These are phyloP conservation scores for Entomobrya multifasciata DNA, from an alignment of 2,888 invertebrate genomes.

Conservation along the genomic window DNA sequence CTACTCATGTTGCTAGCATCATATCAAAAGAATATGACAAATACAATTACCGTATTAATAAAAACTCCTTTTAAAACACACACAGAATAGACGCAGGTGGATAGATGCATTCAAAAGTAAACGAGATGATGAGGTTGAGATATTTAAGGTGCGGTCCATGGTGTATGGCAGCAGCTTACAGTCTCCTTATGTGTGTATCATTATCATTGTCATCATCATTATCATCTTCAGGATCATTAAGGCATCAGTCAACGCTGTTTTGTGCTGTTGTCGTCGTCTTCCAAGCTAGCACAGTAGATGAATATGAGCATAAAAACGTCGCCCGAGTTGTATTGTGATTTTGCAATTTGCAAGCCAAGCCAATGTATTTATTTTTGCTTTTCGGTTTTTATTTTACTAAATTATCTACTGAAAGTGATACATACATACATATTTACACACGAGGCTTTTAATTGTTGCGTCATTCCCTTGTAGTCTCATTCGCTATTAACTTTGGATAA, in stretches of 20 bases:
- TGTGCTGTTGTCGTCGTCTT: constrained; percentile 49
- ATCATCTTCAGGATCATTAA: constrained; percentile 63
- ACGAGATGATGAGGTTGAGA: constrained; percentile 29
- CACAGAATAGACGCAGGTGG: neutral
- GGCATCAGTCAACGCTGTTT: constrained; percentile 62
- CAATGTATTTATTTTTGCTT: neutral
- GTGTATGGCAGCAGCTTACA: neutral
- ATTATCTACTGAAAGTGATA: neutral
- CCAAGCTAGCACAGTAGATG: neutral
- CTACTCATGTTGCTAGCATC: neutral
- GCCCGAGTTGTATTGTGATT: neutral
- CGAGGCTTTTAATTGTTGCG: no score
- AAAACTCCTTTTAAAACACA: constrained; percentile 41
- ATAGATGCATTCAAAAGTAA: constrained; percentile 5
- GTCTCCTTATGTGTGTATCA: constrained; percentile 10
- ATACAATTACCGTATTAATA: constrained; percentile 64
- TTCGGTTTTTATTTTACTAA: neutral
- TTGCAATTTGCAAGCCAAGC: neutral
- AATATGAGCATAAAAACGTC: no score
- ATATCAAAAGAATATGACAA: constrained; percentile 38
- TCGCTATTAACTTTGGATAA: constrained; percentile 14
- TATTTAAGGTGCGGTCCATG: constrained; percentile 58
- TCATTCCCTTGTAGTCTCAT: no score
- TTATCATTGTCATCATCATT: constrained; percentile 63
- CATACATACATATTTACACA: neutral